Percentiles rank a stretch among this genome's conserved stretches.
These are phyloP conservation scores for Mystacides longicornis DNA, from an alignment of 2,888 invertebrate species.

Conservation along the genomic window DNA sequence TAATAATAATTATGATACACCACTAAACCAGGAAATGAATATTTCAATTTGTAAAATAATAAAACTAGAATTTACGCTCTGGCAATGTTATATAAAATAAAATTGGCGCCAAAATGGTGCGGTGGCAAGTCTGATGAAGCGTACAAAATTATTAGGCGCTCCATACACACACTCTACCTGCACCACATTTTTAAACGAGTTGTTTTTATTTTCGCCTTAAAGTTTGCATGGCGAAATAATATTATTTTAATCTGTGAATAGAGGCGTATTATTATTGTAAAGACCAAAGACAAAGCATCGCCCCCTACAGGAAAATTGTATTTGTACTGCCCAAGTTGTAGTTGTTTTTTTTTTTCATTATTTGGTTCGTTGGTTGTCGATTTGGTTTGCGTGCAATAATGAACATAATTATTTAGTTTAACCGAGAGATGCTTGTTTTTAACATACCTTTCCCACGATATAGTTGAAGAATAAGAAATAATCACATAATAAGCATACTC, in stretches of 20 bases:
- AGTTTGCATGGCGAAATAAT: no score
- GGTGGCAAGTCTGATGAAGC: background rate
- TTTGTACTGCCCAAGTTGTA: background rate
- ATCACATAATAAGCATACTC: background rate
- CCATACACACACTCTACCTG: no score
- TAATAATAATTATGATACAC: no score
- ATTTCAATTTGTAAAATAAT: no score
- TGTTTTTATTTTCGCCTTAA: no score
- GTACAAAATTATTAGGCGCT: background rate
- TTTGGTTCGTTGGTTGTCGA: background rate
- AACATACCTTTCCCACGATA: slow-evolving; percentile 21
- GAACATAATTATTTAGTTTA: slow-evolving; percentile 1
- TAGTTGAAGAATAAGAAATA: slow-evolving; percentile 13
- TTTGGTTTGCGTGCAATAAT: slow-evolving; percentile 1
- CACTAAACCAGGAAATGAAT: no score
- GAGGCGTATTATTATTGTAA: no score
- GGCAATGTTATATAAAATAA: no score
- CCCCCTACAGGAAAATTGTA: background rate
- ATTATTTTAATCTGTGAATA: no score
- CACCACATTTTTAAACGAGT: no score
- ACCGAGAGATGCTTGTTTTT: background rate
- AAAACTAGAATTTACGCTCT: no score
- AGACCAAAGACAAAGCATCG: no score
- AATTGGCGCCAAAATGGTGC: background rate
- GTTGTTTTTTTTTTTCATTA: background rate